Evolutionary conservation across 2,888 invertebrate species (phyloP), one percentile per base, ranked within the genome.

Genomic region (Rhopalosiphum nymphaeae): DNA sequence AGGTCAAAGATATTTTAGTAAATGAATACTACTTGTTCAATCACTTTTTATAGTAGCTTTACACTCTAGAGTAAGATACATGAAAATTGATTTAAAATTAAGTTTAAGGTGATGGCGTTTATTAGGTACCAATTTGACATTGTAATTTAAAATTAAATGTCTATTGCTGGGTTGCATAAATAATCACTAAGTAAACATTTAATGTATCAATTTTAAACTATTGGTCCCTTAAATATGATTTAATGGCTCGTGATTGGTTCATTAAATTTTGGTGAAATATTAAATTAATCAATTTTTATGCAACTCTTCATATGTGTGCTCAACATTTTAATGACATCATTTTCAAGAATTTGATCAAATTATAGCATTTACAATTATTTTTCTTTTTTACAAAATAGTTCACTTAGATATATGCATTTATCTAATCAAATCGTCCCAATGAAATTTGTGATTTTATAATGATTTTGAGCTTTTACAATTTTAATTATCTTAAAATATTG

Each of bases 1-100:
- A 46, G 94, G 57, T 91, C 94, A 87, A 94, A 94, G 42, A 90
- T 86, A 36, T 94, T 94, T 91, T 91, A 94, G 29, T 57, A 67
- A 44, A 3, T 44, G n/a, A 92, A 67, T 87, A 87, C 1, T 36
- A 57, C 3, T 46, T 57, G 53, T 85, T 56, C 10, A 49, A 61
- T 56, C 36, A 29, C 13, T 53, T 92, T 92, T 56, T 89, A 25
- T 78, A 78, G 11, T 89, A 53, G 44, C 88, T 93, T 91, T n/a
- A 89, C 78, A 90, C 84, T 57, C 10, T 46, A 46, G 85, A 56
- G n/a, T 89, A 56, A 36, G 88, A 44, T 78, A 21, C 78, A 78
- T 78, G 21, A 56, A 93, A 36, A 89, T 44, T 56, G 44, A 88
- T 92, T 42, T 88, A 13, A 25, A 87, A 26, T 29, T 67, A 88